Conservation (phyloP, 2,113 vertebrate genomes). For the Corvus moneduloides region DNA sequence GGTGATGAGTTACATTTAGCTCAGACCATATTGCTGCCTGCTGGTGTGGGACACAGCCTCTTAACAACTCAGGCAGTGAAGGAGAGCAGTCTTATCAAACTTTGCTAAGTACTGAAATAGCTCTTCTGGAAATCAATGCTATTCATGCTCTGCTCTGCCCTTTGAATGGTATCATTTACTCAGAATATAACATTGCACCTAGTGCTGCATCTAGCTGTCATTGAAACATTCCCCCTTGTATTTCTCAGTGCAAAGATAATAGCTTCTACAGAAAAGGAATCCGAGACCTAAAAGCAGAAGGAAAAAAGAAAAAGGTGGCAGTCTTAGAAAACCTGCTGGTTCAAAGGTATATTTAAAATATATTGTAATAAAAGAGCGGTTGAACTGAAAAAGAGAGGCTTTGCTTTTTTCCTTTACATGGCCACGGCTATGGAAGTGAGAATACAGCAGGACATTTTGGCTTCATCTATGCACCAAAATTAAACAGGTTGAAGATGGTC, state of each 20-base stretch:
- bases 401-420: background rate
- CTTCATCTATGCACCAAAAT: background rate
- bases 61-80: background rate
- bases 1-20: background rate
- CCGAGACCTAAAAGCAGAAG: background rate
- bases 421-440: background rate
- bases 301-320: background rate
- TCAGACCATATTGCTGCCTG: background rate
- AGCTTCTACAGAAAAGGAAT: constrained; percentile 8
- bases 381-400: background rate
- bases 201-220: constrained; percentile 44
- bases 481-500: background rate
- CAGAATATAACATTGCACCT: constrained; percentile 32
- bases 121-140: constrained; percentile 44
- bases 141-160: constrained; percentile 32
- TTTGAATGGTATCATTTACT: constrained; percentile 58
- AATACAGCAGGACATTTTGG: background rate
- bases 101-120: constrained; percentile 30
- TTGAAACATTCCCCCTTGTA: constrained; percentile 41
- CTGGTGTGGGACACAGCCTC: background rate
- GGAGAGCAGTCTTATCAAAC: background rate
- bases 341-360: constrained; percentile 21
- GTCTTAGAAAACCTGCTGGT: background rate
- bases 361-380: background rate
- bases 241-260: constrained; percentile 26